Evolutionary conservation across 1,140 invertebrate species (phyloP), one percentile per base, ranked within the genome.

Genomic region (Streblospio benedicti): DNA sequence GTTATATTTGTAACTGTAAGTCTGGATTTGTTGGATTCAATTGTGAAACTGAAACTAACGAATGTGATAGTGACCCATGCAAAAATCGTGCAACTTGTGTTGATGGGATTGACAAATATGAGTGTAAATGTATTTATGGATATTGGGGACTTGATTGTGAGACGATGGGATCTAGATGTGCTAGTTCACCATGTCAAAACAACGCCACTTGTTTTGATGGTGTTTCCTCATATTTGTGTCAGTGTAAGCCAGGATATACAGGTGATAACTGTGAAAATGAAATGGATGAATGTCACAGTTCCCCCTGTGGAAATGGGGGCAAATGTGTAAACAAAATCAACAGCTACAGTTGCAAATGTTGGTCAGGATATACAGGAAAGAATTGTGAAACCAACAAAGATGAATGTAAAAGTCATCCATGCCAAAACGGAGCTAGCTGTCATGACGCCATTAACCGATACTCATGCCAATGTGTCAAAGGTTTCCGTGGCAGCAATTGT

Each of bases 271-370:
- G 45, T 47, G 45, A 47, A 47, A 47, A 2, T 27, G 45, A 28
- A 27, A 6, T 47, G 30, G n/a, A 47, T 47, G 45, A 47, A 47
- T 47, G 45, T 47, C 25, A 27, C 14, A 47, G 45, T 28, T 27
- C 23, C 14, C 90, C 90, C 0, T 94, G 91, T 75, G 79, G 85
- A 31, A 91, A 94, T 70, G 88, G 86, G 14, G 91, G 89, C 2
- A 87, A 87, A 1, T 65, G 61, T 62, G 32, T 59, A 20, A 91
- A 97, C 74, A 78, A 86, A 61, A 82, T 93, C 31, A 49, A 56
- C 30, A 41, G 35, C 28, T 66, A 52, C 44, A 43, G 27, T 4
- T 68, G 67, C 44, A n/a, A 47, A 12, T 68, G 67, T 51, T 28
- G 33, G 33, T 12, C 54, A 4, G 63, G 63, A 16, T 68, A 60